Conservation (phyloP, 1,140 invertebrate genomes). For the Pteromalus puparum region DNA sequence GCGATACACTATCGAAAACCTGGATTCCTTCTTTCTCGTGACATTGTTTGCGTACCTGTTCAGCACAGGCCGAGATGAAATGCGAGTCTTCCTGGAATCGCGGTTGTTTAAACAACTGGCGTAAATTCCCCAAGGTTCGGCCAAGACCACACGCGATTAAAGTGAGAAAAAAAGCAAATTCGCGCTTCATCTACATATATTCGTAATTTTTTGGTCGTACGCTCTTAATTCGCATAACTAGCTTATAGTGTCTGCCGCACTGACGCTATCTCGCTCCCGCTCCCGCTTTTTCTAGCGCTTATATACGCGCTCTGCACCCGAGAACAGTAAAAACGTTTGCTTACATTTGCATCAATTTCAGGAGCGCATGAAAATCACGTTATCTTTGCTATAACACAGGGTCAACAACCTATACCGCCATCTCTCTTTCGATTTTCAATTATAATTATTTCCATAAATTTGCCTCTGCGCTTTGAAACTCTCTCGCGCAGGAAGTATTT, state of each 20-base stretch:
- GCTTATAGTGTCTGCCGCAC: not conserved
- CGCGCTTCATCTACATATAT: too few relatives aligned
- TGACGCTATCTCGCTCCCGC: not conserved
- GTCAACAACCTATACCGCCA: not conserved
- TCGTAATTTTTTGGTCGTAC: too few relatives aligned
- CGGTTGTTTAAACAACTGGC: slow-evolving; percentile 4
- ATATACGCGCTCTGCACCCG: not conserved
- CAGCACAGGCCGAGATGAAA: not conserved
- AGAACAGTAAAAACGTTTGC: not conserved
- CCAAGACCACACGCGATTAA: not conserved
- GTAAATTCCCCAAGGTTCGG: not conserved
- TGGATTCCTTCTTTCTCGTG: not conserved
- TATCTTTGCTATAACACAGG: not conserved
- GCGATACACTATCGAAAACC: not conserved
- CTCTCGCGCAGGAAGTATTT: not conserved
- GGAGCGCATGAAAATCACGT: not conserved
- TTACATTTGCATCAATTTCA: not conserved
- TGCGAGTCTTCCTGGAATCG: not conserved
- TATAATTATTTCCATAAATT: too few relatives aligned
- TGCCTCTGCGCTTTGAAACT: too few relatives aligned
- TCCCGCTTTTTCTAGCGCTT: not conserved
- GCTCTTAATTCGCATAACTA: not conserved
- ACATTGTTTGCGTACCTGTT: too few relatives aligned
- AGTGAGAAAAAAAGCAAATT: not conserved
- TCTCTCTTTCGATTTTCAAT: not conserved